These are phyloP conservation scores for Euborellia annulipes DNA, from an alignment of 1,140 invertebrate genomes.

Conservation along the genomic window DNA sequence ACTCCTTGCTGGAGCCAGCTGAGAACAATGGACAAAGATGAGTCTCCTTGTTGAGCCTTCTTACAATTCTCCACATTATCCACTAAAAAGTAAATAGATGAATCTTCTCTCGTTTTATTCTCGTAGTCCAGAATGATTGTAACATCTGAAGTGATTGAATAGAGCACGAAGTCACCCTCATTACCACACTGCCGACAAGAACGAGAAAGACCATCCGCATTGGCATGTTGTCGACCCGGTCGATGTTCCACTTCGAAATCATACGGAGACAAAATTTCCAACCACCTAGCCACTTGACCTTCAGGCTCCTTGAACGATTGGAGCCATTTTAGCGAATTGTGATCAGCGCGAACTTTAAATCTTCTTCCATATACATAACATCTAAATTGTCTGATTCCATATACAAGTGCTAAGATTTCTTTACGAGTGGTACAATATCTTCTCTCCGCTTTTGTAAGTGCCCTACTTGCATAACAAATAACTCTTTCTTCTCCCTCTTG, in stretches of 20 bases:
- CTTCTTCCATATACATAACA: conserved; percentile 26
- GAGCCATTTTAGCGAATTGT: conserved; percentile 23
- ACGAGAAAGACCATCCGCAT: background rate
- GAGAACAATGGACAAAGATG: too few species aligned
- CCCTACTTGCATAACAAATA: conserved; percentile 18
- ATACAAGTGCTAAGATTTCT: conserved; percentile 27
- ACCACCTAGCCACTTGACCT: conserved; percentile 22
- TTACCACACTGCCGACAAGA: too few species aligned
- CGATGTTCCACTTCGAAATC: background rate
- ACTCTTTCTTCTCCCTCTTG: conserved; percentile 17
- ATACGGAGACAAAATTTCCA: background rate
- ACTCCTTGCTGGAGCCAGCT: too few species aligned
- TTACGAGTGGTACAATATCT: conserved; percentile 21
- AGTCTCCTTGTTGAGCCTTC: too few species aligned
- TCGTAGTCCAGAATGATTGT: too few species aligned
- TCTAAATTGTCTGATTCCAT: conserved; percentile 28
- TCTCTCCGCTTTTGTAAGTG: conserved; percentile 15
- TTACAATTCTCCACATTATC: too few species aligned
- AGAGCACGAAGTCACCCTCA: too few species aligned
- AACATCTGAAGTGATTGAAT: too few species aligned
- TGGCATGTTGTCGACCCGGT: background rate
- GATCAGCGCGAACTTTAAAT: conserved; percentile 27
- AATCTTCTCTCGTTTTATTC: too few species aligned
- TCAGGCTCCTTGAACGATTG: conserved; percentile 19
- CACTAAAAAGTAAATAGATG: too few species aligned